Conservation (phyloP, 1,140 invertebrate genomes). For the Bombus terrestris region DNA sequence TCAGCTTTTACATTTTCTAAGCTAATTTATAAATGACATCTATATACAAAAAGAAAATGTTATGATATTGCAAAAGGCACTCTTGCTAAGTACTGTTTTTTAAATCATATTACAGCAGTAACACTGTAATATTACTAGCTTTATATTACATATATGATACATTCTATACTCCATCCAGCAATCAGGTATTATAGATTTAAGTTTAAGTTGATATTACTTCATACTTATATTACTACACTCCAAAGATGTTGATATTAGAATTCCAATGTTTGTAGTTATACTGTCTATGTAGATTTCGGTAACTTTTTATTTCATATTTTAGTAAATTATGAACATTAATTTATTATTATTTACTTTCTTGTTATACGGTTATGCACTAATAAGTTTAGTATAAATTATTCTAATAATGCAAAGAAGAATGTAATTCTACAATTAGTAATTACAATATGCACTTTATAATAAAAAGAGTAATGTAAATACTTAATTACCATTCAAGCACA, state of each 20-base stretch:
- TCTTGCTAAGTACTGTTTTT: conserved; percentile 45
- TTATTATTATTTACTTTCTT: conserved; percentile 5
- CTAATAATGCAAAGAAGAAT: conserved; percentile 12
- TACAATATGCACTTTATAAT: conserved; percentile 5
- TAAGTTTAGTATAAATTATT: conserved; percentile 10
- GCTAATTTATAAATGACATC: conserved; percentile 40
- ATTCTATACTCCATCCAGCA: conserved; percentile 47
- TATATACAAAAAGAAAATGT: conserved; percentile 26
- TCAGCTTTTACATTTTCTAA: conserved; percentile 54
- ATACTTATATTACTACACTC: background rate
- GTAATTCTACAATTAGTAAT: background rate
- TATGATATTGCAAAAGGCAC: conserved; percentile 26
- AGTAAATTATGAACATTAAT: background rate
- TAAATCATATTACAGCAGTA: conserved; percentile 34
- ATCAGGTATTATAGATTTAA: conserved; percentile 53
- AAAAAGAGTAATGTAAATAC: conserved; percentile 42
- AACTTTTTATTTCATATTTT: conserved; percentile 25
- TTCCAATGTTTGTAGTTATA: conserved; percentile 10
- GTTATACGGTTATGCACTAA: background rate
- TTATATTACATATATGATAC: conserved; percentile 26
- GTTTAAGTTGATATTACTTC: background rate
- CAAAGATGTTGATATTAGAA: conserved; percentile 26
- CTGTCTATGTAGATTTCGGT: conserved; percentile 7
- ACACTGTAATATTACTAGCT: conserved; percentile 36
- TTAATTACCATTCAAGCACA: conserved; percentile 42